A percentile compares a stretch with the other conserved stretches of the same genome.
These are phyloP conservation scores for Erannis defoliaria DNA, from an alignment of 2,888 invertebrate genomes.

Conservation along the genomic window DNA sequence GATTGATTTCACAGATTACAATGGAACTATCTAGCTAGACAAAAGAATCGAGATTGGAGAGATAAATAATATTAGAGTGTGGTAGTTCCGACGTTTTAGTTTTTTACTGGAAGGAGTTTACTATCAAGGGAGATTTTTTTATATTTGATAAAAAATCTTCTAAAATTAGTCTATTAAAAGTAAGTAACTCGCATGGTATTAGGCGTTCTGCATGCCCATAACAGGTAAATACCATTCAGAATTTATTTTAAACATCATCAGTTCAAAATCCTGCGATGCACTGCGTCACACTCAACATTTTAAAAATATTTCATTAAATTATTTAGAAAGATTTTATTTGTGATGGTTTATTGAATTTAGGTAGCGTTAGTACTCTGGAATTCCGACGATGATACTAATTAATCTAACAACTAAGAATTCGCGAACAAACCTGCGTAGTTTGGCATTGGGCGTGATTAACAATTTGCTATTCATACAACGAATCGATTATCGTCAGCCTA, in stretches of 20 bases:
- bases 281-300: too few relatives aligned
- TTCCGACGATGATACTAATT: conserved; percentile 4
- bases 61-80: conserved; percentile 15
- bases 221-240: too few relatives aligned
- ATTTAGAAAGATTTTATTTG: too few relatives aligned
- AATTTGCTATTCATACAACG: conserved; percentile 25
- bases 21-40: conserved; percentile 23
- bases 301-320: too few relatives aligned
- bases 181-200: too few relatives aligned
- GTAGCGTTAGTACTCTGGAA: not conserved
- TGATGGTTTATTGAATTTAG: not conserved
- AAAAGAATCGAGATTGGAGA: conserved; percentile 31
- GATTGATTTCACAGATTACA: conserved; percentile 36
- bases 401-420: conserved; percentile 3
- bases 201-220: too few relatives aligned
- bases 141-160: too few relatives aligned
- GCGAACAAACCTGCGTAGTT: conserved; percentile 5
- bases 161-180: too few relatives aligned
- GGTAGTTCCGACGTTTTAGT: conserved; percentile 12
- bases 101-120: not conserved
- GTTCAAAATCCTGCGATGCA: too few relatives aligned
- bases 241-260: too few relatives aligned
- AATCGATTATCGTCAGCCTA: conserved; percentile 15
- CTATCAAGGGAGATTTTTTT: not conserved
- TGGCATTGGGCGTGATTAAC: conserved; percentile 30